Evolutionary conservation across 2,888 invertebrate genomes (phyloP).

Genomic region (Bhutanitis thaidina): DNA sequence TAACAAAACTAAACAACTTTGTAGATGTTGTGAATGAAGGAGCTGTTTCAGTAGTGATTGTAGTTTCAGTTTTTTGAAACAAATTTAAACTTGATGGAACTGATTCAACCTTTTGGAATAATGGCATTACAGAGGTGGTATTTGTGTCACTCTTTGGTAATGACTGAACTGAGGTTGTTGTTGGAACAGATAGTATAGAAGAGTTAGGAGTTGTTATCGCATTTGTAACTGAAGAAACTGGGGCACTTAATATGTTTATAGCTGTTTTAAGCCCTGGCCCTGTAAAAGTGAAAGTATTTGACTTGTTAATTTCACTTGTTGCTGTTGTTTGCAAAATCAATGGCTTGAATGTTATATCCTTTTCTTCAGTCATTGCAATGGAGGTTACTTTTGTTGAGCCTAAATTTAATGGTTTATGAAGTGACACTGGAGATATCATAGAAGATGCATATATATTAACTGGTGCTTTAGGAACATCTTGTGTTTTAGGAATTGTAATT

Average conservation of each 20-base stretch:
- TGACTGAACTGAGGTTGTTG: constrained; percentile 22
- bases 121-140: constrained; percentile 26
- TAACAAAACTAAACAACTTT: constrained; percentile 52
- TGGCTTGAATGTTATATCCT: background rate
- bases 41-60: constrained; percentile 20
- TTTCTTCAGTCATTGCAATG: background rate
- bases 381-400: background rate
- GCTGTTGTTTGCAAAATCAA: constrained; percentile 14
- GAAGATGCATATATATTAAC: constrained; percentile 20
- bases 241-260: constrained; percentile 32
- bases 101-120: constrained; percentile 35
- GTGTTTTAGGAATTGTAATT: background rate
- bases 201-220: constrained; percentile 27
- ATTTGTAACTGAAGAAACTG: constrained; percentile 23
- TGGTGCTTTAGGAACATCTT: background rate
- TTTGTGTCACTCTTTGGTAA: constrained; percentile 26
- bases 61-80: constrained; percentile 33
- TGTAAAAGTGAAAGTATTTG: constrained; percentile 35
- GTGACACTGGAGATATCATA: constrained; percentile 12
- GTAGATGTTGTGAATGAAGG: constrained; percentile 20
- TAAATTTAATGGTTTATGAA: constrained; percentile 20
- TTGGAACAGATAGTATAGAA: constrained; percentile 18
- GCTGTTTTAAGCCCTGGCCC: constrained; percentile 23
- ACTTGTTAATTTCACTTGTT: constrained; percentile 23
- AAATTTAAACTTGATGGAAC: constrained; percentile 26